Conservation (phyloP, 2,113 vertebrate genomes). For the Gnathonemus longibarbis region DNA sequence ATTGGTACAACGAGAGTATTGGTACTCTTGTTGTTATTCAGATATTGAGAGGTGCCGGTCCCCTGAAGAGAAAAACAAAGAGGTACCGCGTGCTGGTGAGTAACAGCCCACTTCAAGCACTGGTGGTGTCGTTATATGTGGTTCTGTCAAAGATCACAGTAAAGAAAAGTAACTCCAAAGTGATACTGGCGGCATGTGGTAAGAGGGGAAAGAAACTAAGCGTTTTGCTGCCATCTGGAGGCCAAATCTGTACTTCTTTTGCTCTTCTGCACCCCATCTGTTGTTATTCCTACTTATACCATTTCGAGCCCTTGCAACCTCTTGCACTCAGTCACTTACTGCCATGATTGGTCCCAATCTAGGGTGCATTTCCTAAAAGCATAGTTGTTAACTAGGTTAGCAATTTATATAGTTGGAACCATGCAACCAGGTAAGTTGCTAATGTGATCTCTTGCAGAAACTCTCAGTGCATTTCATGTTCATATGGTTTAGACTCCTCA, state of each 20-base stretch:
- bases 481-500: background rate
- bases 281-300: background rate
- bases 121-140: background rate
- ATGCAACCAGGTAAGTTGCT: background rate
- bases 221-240: conserved; percentile 9
- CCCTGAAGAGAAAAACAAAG: background rate
- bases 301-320: background rate
- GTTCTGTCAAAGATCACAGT: background rate
- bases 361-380: background rate
- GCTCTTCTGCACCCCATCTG: background rate
- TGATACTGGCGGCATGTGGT: background rate
- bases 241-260: background rate
- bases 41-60: background rate
- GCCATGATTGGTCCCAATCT: background rate
- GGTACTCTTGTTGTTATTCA: background rate
- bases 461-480: background rate
- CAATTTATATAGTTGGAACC: background rate
- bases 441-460: background rate
- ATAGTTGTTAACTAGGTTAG: background rate
- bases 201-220: background rate
- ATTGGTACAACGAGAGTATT: background rate
- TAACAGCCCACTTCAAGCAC: background rate
- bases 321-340: background rate
- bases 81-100: background rate
- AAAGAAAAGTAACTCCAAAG: background rate